phyloP scores from a whole-genome alignment of 1,140 invertebrate genomes.

The Atta texana region DNA sequence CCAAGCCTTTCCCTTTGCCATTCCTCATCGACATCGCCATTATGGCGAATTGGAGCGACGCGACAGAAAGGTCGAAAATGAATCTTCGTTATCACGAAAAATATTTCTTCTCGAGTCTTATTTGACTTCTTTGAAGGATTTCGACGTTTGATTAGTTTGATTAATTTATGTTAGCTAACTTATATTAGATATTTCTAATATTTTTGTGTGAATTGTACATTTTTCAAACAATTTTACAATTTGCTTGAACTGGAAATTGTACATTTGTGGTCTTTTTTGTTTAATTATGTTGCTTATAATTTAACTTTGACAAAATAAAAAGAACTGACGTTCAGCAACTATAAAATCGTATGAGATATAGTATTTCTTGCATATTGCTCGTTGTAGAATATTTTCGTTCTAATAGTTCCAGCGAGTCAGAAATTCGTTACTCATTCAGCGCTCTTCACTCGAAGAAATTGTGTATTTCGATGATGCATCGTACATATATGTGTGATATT shows the following conservation, averaged over 20 bases:
- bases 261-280: too few relatives aligned
- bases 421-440: background rate
- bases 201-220: too few relatives aligned
- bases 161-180: too few relatives aligned
- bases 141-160: background rate
- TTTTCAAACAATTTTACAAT: too few relatives aligned
- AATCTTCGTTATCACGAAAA: slow-evolving; percentile 20
- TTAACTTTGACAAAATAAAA: slow-evolving; percentile 6
- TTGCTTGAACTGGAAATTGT: too few relatives aligned
- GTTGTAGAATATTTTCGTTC: slow-evolving; percentile 18
- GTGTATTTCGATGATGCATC: slow-evolving; percentile 6
- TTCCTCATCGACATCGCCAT: background rate
- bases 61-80: slow-evolving; percentile 10
- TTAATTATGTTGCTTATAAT: background rate
- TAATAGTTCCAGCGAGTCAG: background rate
- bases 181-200: too few relatives aligned
- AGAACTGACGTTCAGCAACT: background rate
- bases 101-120: slow-evolving; percentile 23
- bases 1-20: background rate
- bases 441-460: slow-evolving; percentile 14
- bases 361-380: background rate
- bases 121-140: background rate
- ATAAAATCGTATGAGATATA: background rate
- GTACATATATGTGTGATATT: slow-evolving; percentile 17
- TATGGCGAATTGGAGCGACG: background rate